Base-by-base conservation (phyloP, 2,797 vertebrate species). In the Mus spretus region DNA sequence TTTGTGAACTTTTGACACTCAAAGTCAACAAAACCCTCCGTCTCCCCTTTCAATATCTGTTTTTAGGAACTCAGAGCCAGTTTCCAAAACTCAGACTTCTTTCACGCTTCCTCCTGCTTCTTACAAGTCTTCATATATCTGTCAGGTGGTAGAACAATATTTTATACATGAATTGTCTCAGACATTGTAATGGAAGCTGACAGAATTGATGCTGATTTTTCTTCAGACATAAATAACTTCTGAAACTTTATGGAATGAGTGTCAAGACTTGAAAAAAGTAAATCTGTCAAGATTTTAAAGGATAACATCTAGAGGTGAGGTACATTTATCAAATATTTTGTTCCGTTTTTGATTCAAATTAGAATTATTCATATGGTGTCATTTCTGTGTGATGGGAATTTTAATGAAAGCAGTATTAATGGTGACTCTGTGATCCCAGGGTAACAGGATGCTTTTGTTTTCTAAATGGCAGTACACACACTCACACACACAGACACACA, bases 41-140 rank as follows among this genome's bases (percentile, higher is more conserved):
- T 86, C 93, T 96, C 95, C n/a, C 37, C 75, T 92, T 96, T 75
- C 89, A 57, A 61, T 77, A 72, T 94, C 37, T 93, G 86, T 90
- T 93, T 95, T 95, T 94, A 95, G 80, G 90, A 91, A 65, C 44
- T 96, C 84, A 53, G 81, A 97, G 96, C 92, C 96, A 97, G 92
- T 95, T 96, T 94, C n/a, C 61, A 95, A 94, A 95, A 91, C 28
- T 93, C 89, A 63, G 53, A n/a, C 91, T 95, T 80, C 70, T 44
- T 91, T 84, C 44, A 28, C 53, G 40, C 53, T 75, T 83, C 59
- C 50, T 89, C 59, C 28, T 95, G 61, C 14, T 94, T 91, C 95
- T 96, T 95, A 95, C 78, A 72, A 81, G 77, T 96, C 50, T 96
- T 96, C 53, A 55, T 72, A 84, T 40, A 72, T n/a, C 20, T 91